These are phyloP conservation scores for Trichopoda pennipes DNA, from an alignment of 2,888 invertebrate genomes.

Conservation along the genomic window DNA sequence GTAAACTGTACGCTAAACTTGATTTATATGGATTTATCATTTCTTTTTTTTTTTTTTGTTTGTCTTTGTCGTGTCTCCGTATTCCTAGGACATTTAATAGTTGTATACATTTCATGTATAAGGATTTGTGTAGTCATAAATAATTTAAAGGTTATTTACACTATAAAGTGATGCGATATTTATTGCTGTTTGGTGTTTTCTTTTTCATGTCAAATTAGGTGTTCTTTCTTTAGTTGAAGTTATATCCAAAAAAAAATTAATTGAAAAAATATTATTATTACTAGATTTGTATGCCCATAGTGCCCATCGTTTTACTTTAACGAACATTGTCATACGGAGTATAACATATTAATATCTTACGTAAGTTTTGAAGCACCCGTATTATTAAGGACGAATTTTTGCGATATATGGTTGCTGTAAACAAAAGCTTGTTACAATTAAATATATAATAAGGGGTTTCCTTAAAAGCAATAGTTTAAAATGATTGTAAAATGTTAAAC, in stretches of 20 bases:
- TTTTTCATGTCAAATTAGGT: neutral
- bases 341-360: too few species aligned
- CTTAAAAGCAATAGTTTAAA: neutral
- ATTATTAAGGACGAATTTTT: constrained; percentile 3
- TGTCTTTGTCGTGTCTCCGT: neutral
- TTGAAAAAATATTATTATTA: too few species aligned
- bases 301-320: too few species aligned
- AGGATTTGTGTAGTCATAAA: constrained; percentile 28
- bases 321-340: too few species aligned
- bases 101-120: neutral
- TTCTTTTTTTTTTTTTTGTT: neutral
- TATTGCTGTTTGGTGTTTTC: neutral
- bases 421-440: neutral
- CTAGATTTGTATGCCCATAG: too few species aligned
- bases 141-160: constrained; percentile 53
- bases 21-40: constrained; percentile 66
- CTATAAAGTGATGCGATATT: constrained; percentile 13
- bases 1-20: constrained; percentile 67
- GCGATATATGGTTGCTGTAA: constrained; percentile 4
- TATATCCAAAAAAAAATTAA: too few species aligned
- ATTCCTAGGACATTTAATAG: constrained; percentile 1
- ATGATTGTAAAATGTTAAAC: too few species aligned
- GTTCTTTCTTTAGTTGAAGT: too few species aligned
- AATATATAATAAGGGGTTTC: too few species aligned
- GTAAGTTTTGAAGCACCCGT: too few species aligned